A percentile compares a stretch with the other conserved stretches of the same genome.
These are phyloP conservation scores for Drosophila melanogaster DNA, from an alignment of 1,140 invertebrate species.

Conservation along the genomic window DNA sequence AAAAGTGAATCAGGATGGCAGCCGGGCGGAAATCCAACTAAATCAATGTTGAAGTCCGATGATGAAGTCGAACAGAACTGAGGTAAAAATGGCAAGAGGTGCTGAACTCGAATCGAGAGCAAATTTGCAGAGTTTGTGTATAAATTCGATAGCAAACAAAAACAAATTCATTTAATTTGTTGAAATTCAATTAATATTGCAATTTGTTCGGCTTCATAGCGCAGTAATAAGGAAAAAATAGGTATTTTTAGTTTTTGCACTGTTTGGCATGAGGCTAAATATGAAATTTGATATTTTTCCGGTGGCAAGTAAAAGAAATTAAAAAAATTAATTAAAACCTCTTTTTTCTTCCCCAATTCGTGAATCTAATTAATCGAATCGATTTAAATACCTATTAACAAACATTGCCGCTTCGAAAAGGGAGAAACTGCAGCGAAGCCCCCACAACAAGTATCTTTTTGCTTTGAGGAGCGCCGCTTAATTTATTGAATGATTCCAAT, in stretches of 20 bases:
- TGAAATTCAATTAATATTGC: neutral
- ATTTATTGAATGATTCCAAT: constrained; percentile 32
- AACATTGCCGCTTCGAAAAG: constrained; percentile 26
- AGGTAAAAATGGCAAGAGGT: constrained; percentile 9
- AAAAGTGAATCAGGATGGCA: constrained; percentile 44
- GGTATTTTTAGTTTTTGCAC: no score
- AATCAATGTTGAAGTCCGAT: constrained; percentile 41
- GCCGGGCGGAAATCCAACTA: constrained; percentile 31
- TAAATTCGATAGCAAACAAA: neutral
- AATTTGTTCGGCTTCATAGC: no score
- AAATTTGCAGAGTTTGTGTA: neutral
- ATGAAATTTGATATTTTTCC: neutral
- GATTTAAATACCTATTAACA: constrained; percentile 69
- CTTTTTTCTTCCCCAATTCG: neutral
- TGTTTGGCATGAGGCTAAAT: neutral
- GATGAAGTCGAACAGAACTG: constrained; percentile 18
- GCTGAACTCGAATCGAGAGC: constrained; percentile 7
- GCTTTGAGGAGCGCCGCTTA: neutral
- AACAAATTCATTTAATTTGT: neutral
- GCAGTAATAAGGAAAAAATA: no score
- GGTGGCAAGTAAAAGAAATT: neutral
- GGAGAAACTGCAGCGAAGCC: constrained; percentile 4
- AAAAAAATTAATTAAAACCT: neutral
- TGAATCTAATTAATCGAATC: constrained; percentile 41
- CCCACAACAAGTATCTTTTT: neutral